phyloP scores from a whole-genome alignment of 2,888 invertebrate genomes.

The Drosophila nr. fundita region DNA sequence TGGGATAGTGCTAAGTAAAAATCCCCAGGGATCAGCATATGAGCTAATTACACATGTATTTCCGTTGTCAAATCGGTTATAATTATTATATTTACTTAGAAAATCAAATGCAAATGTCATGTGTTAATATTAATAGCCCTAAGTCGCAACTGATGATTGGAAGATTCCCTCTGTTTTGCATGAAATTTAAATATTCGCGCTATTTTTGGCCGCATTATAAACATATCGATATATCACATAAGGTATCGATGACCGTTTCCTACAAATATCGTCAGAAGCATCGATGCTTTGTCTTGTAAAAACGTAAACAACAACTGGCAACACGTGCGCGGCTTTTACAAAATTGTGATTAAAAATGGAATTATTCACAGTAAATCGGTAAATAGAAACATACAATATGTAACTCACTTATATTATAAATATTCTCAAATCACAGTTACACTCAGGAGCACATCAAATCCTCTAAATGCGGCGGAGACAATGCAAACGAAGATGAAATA shows the following conservation, averaged over 20 bases:
- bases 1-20: constrained; percentile 21
- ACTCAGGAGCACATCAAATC: constrained; percentile 43
- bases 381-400: constrained; percentile 38
- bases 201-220: neutral
- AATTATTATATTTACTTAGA: neutral
- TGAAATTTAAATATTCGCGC: constrained; percentile 34
- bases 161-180: neutral
- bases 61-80: constrained; percentile 34
- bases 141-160: constrained; percentile 5
- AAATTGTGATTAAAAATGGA: constrained; percentile 86
- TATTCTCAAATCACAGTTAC: constrained; percentile 34
- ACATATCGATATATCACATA: neutral
- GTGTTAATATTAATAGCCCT: neutral
- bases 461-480: constrained; percentile 11
- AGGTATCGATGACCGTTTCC: constrained; percentile 16
- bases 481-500: constrained; percentile 86
- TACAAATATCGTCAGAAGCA: constrained; percentile 2
- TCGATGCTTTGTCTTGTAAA: constrained; percentile 37
- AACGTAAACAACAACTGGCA: constrained; percentile 67
- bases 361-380: constrained; percentile 90
- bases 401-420: neutral
- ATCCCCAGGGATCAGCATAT: constrained; percentile 34
- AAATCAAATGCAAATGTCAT: constrained; percentile 17
- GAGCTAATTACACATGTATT: constrained; percentile 33
- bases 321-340: constrained; percentile 60